Evolutionary conservation across 1,140 invertebrate genomes (phyloP).

Genomic region (Protaetia brevitarsis): DNA sequence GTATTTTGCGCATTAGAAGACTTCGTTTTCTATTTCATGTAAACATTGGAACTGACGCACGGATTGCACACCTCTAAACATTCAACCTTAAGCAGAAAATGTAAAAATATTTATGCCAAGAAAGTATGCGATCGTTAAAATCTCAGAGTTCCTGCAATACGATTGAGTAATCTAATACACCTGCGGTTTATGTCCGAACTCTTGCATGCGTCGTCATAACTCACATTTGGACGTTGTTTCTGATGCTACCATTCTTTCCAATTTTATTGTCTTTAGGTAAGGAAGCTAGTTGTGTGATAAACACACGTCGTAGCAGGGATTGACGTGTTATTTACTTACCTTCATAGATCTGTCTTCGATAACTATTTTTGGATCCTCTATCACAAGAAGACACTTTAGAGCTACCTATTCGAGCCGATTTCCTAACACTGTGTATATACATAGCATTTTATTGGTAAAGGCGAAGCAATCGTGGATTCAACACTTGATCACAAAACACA

Average conservation of each 20-base stretch:
- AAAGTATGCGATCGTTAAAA: neutral
- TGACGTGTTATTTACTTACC: too few relatives aligned
- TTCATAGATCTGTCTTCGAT: too few relatives aligned
- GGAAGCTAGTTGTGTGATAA: neutral
- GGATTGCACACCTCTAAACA: neutral
- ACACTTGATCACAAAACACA: neutral
- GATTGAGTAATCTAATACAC: neutral
- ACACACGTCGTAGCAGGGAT: too few relatives aligned
- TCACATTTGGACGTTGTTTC: too few relatives aligned
- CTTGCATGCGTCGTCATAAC: too few relatives aligned
- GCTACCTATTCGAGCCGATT: neutral
- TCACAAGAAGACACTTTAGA: neutral
- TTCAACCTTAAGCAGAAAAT: neutral
- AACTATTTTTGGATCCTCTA: neutral
- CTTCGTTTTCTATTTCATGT: too few relatives aligned
- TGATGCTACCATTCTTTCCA: too few relatives aligned
- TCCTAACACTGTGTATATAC: neutral
- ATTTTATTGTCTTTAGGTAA: too few relatives aligned
- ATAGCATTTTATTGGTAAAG: neutral
- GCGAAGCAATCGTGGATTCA: neutral
- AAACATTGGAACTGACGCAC: too few relatives aligned
- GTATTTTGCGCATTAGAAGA: too few relatives aligned
- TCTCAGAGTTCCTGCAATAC: neutral
- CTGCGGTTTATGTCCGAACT: too few relatives aligned
- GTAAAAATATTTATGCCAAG: neutral